Base-by-base conservation (phyloP, 2,797 vertebrate species). In the Spinus pinus region DNA sequence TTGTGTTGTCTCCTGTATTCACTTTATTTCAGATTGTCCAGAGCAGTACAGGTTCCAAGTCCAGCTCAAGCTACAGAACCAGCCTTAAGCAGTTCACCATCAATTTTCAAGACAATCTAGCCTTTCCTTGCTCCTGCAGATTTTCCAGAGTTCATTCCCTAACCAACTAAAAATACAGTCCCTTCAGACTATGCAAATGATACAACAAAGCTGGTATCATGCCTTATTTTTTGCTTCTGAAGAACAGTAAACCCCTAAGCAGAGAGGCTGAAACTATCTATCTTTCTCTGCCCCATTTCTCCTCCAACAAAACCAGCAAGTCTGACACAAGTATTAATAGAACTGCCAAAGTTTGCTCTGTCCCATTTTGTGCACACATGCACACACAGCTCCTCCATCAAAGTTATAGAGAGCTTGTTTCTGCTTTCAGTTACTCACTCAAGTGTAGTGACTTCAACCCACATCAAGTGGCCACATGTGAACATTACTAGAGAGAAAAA, bases 401-500 rank as follows among this genome's bases (percentile, higher is more conserved):
- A 16, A 41, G 33, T 6, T n/a, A 33, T 0, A 20, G 27, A 67
- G 17, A 56, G 60, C 17, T 77, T 46, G 35, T 3, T 25, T 35
- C 1, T 30, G 31, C 72, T 80, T 57, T 41, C 39, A 20, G 42
- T 37, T 2, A 21, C 37, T 57, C 30, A 12, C 22, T 25, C 57
- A 16, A 15, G 9, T 1, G 1, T 3, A 31, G 7, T 24, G 35
- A 69, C 66, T 57, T 71, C 60, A 37, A 16, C 21, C 11, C 10
- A 0, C 13, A 31, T 1, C 20, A 62, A 1, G 1, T 14, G 56
- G 28, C 28, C 46, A 79, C 41, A 8, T 4, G 53, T 12, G 16
- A 28, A 39, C 23, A 33, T 27, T 30, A 46, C 19, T 12, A 69
- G 19, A 64, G 47, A 53, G 49, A 44, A 73, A 58, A 60, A 57